These are phyloP conservation scores for Masnerella sp. DNA, from an alignment of 2,888 invertebrate genomes.

Conservation along the genomic window DNA sequence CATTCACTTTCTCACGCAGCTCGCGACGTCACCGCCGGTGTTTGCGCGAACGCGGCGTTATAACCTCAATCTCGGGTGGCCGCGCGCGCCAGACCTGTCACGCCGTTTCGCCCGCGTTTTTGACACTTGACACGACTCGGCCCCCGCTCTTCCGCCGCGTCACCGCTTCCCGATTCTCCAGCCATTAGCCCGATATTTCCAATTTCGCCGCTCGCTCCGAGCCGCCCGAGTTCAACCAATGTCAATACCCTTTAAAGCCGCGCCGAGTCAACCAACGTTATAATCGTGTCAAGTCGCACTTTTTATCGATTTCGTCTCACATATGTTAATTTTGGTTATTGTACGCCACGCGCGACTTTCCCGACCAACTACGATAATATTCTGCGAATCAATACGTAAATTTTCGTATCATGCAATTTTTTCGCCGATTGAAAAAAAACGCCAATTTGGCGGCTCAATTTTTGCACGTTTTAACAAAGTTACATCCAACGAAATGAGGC, in stretches of 20 bases:
- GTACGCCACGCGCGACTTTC: conserved; percentile 6
- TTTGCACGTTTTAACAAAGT: too few species aligned
- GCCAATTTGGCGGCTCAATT: too few species aligned
- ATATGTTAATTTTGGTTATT: conserved; percentile 31
- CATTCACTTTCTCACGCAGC: conserved; percentile 52
- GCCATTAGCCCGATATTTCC: too few species aligned
- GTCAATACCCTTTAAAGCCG: background rate
- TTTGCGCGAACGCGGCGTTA: conserved; percentile 17
- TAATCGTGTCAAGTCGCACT: background rate
- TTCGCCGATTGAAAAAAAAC: too few species aligned
- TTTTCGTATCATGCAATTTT: too few species aligned
- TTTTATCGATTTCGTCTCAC: background rate
- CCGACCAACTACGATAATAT: conserved; percentile 16
- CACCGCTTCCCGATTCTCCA: background rate
- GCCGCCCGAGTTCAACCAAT: background rate
- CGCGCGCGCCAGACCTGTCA: conserved; percentile 24
- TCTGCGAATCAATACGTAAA: conserved; percentile 25
- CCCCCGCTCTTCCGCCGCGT: background rate
- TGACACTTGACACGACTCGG: background rate
- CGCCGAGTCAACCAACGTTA: background rate
- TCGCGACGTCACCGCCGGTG: conserved; percentile 48
- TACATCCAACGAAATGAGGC: too few species aligned
- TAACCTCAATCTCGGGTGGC: conserved; percentile 29
- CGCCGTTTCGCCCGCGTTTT: background rate
- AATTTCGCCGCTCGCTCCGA: too few species aligned